Evolutionary conservation across 1,140 invertebrate species (phyloP), one percentile per base, ranked within the genome.

Genomic region (Proales similis): DNA sequence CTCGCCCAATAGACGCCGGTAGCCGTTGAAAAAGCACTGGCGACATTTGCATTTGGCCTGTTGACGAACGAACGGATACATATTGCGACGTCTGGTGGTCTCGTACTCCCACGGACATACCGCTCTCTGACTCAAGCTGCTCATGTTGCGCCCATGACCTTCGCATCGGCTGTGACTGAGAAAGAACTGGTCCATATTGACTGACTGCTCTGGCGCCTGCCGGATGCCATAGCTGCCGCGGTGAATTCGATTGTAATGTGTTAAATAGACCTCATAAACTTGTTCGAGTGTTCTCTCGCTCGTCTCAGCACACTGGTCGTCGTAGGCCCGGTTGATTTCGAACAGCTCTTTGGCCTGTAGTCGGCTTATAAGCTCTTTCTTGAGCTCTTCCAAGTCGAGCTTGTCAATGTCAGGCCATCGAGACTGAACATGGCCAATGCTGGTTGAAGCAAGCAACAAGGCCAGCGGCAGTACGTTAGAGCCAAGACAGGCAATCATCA

Each of bases 61-160:
- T 3, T 24, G 17, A 42, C 36, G 19, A 27, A 42, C 39, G 7
- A 14, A 26, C 22, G 51, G 51, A 38, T 42, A 57, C 17, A 26
- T 7, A 14, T 57, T 29, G 20, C 22, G 17, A 27, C 51, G 17
- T 17, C 17, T n/a, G 3, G 27, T 57, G 27, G 32, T n/a, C 14
- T 42, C 19, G 30, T 24, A 57, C 4, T 57, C 32, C 51, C 51
- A 57, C 20, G 51, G 51, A 42, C 51, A 57, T 26, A 57, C 17
- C 20, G 51, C 39, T 42, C 51, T 22, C 17, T 39, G 39, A 36
- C 45, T 57, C 11, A 57, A 42, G 3, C 24, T 39, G n/a, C 36
- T 57, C 20, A 42, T 57, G 22, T 57, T 57, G 9, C 51, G 17
- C 45, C 45, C 51, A 57, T 57, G 29, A n/a, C 39, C 27, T 42